Conservation (phyloP, 1,140 invertebrate genomes). For the Macrotrachela quadricornifera region DNA sequence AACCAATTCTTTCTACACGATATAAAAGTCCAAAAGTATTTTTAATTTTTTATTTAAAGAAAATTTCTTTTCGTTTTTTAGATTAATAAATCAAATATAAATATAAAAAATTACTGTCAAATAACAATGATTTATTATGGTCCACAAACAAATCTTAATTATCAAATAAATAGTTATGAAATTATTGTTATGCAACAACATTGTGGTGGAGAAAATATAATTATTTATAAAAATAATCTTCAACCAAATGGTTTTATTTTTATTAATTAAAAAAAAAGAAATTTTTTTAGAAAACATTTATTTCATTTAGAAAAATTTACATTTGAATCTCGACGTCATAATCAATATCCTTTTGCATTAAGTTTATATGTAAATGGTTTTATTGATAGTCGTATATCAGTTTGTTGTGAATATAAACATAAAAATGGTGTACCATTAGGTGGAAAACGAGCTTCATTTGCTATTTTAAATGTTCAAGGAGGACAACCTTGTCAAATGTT, state of each 20-base stretch:
- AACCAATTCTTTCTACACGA: no score
- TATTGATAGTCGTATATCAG: slow-evolving; percentile 22
- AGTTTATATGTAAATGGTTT: slow-evolving; percentile 26
- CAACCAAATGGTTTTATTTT: slow-evolving; percentile 2
- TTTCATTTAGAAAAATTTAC: slow-evolving; percentile 19
- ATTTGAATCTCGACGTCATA: slow-evolving; percentile 26
- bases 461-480: slow-evolving; percentile 17
- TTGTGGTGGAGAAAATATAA: slow-evolving; percentile 29
- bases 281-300: background rate
- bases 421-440: slow-evolving; percentile 20
- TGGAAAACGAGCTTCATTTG: slow-evolving; percentile 26
- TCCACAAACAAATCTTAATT: slow-evolving; percentile 12
- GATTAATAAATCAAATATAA: no score
- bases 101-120: slow-evolving; percentile 19
- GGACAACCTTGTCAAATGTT: no score
- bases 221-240: slow-evolving; percentile 13
- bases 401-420: slow-evolving; percentile 30
- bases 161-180: slow-evolving; percentile 13
- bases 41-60: no score
- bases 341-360: slow-evolving; percentile 28
- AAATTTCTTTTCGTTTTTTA: no score
- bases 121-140: slow-evolving; percentile 27
- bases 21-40: no score
- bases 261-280: background rate
- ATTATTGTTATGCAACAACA: slow-evolving; percentile 29